phyloP scores from a whole-genome alignment of 2,113 vertebrate species.

The Campylomormyrus numenius region DNA sequence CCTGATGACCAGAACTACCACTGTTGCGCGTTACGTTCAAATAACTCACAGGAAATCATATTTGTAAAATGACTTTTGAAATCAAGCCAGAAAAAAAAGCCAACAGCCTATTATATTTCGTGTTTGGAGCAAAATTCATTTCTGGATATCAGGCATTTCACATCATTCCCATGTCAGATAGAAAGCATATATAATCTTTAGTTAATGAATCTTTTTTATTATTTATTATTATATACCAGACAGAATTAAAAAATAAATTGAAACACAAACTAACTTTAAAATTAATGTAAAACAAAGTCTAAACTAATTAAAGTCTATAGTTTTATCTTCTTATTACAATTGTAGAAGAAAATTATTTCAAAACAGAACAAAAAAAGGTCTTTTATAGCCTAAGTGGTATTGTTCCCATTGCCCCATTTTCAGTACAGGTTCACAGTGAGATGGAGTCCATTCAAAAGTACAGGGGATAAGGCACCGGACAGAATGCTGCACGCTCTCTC shows the following conservation, averaged over 20 bases:
- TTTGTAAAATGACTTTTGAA: conserved; percentile 1
- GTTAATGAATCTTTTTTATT: not conserved
- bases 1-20: conserved; percentile 18
- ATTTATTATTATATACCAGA: not conserved
- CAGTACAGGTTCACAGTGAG: not conserved
- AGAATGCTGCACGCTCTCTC: not conserved
- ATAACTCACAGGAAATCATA: conserved; percentile 4
- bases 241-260: not conserved
- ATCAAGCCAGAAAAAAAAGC: not conserved
- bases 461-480: not conserved
- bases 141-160: conserved; percentile 6
- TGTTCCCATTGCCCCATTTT: not conserved
- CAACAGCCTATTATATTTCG: not conserved
- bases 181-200: not conserved
- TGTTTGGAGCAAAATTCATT: conserved; percentile 4
- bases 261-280: conserved; percentile 1
- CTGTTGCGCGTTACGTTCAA: not conserved
- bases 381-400: no score
- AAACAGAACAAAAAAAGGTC: not conserved
- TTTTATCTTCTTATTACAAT: not conserved
- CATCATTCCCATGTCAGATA: not conserved
- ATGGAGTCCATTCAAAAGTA: not conserved
- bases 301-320: not conserved
- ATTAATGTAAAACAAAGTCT: not conserved
- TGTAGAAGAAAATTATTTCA: not conserved